Evolutionary conservation across 2,113 vertebrate species (phyloP), one percentile per base, ranked within the genome.

Genomic region (Coracopsis vasa): DNA sequence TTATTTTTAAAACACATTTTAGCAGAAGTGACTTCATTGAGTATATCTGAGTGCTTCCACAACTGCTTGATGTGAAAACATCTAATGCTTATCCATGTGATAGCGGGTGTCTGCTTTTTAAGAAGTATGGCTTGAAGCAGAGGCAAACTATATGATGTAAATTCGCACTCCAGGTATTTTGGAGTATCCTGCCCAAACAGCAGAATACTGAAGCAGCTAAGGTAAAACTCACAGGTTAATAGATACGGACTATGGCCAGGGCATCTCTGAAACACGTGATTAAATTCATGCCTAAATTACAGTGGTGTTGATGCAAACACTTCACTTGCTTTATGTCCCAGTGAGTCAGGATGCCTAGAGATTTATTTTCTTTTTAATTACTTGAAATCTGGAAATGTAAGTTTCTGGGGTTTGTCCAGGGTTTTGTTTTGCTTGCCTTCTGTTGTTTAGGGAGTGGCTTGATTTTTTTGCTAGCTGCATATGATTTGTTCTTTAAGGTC

Each of bases 241-340:
- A 44, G 33, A 14, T 16, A 2, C 0, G 2, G 18, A 16, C 14
- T 72, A 3, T 37, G 50, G 24, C 20, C 58, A 42, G 53, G 44
- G 48, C 10, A 45, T 60, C 48, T 85, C 31, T 82, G 41, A 73
- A 60, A 61, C 0, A 0, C 3, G 2, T 14, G 12, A 20, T 70
- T 73, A 35, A 94, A 66, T 62, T 50, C 2, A 13, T 51, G 12
- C 33, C 23, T 73, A 6, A 73, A 42, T 62, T 29, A 80, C 12
- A 18, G 10, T 13, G 53, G 5, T 41, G 50, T 29, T n/a, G 56
- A 54, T 29, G 58, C 48, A 78, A 37, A n/a, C 20, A 4, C 3
- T 20, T 54, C 11, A 21, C 11, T 58, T 39, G 17, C 53, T n/a
- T 71, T 60, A 37, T 9, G 6, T 28, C 51, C 24, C 39, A 62